phyloP scores from a whole-genome alignment of 2,113 vertebrate species.

The Cyanistes caeruleus region DNA sequence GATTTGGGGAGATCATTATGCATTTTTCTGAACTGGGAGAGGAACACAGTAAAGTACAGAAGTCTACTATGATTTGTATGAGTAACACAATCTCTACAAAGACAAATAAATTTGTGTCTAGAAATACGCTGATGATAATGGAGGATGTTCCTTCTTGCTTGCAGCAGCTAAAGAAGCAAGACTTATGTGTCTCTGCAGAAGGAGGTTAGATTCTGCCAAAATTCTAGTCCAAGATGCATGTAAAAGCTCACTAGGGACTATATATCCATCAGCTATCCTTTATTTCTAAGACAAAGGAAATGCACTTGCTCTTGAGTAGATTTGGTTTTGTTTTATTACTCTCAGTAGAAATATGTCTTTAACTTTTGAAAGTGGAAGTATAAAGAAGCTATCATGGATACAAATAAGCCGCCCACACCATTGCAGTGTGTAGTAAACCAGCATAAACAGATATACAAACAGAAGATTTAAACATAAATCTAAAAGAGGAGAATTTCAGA shows the following conservation, averaged over 20 bases:
- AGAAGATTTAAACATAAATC: neutral
- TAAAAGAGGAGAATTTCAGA: neutral
- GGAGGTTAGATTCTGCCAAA: neutral
- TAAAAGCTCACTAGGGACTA: neutral
- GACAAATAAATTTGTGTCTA: neutral
- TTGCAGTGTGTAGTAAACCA: neutral
- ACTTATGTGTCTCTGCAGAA: neutral
- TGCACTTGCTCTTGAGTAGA: neutral
- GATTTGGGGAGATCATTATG: neutral
- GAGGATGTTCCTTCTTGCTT: neutral
- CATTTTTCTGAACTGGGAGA: neutral
- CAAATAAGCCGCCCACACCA: neutral
- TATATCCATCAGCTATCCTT: neutral
- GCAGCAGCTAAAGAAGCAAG: neutral
- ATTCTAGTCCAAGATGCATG: neutral
- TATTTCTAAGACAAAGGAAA: slow-evolving; percentile 10
- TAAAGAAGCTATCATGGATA: neutral
- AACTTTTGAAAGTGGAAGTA: neutral
- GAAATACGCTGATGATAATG: neutral
- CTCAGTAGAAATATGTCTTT: neutral
- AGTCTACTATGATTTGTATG: neutral
- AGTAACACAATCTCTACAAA: neutral
- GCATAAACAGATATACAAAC: neutral
- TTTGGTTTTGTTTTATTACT: slow-evolving; percentile 22
- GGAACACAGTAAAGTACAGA: neutral